Evolutionary conservation across 2,113 vertebrate genomes (phyloP).

Genomic region (Mastomys coucha): DNA sequence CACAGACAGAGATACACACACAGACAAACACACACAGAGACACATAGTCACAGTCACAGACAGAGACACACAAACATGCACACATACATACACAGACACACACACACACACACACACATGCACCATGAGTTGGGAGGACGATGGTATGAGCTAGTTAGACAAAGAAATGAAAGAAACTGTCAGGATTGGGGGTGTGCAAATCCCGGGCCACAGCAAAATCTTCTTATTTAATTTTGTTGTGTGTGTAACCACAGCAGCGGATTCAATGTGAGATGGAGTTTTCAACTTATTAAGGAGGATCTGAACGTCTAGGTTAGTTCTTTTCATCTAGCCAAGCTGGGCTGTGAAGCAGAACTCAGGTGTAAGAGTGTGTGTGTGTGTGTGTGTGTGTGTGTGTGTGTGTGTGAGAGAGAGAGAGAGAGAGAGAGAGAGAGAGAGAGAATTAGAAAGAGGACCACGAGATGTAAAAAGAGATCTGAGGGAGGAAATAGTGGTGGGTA

Average conservation of each 20-base stretch:
- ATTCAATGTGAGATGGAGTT: not conserved
- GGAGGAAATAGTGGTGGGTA: not conserved
- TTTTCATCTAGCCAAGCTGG: not conserved
- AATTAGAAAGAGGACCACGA: not conserved
- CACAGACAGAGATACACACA: not conserved
- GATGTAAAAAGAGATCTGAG: not conserved
- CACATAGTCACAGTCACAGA: not conserved
- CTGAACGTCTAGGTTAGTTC: not conserved
- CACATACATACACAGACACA: not conserved
- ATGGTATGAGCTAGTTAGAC: not conserved
- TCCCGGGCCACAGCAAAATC: not conserved
- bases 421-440: no score
- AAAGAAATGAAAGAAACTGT: not conserved
- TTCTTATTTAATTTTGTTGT: slow-evolving; percentile 31
- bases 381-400: not conserved
- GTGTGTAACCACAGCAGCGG: not conserved
- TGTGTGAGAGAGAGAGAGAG: not conserved
- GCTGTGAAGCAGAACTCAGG: not conserved
- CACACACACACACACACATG: not conserved
- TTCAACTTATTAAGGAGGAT: not conserved
- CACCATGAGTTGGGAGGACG: not conserved
- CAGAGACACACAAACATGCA: not conserved
- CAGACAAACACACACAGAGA: not conserved
- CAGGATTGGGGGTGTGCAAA: not conserved
- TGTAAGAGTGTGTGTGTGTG: not conserved